A percentile compares a stretch with the other conserved stretches of the same genome.
Evolutionary conservation across 2,113 vertebrate species (phyloP).

Genomic region (Greenwoodochromis staneri): DNA sequence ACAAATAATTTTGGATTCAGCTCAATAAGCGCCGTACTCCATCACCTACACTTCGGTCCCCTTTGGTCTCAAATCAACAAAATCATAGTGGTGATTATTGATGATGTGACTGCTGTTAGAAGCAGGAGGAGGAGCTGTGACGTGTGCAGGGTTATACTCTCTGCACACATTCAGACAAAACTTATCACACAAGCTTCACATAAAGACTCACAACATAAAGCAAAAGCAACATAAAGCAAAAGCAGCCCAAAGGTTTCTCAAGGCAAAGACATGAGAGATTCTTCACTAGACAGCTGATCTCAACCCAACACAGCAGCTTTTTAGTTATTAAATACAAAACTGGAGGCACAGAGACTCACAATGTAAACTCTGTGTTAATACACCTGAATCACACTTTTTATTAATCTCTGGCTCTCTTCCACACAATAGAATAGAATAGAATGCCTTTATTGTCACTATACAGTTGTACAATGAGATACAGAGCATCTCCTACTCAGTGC

Average conservation of each 20-base stretch:
- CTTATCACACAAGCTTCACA: background rate
- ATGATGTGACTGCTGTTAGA: background rate
- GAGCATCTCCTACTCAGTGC: background rate
- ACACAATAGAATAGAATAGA: background rate
- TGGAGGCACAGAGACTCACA: rapidly evolving
- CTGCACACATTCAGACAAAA: background rate
- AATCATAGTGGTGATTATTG: background rate
- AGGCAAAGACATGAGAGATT: rapidly evolving
- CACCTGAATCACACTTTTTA: background rate
- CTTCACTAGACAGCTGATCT: background rate
- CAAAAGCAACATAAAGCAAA: background rate
- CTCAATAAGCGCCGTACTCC: rapidly evolving
- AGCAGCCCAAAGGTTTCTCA: rapidly evolving
- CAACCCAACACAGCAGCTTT: background rate
- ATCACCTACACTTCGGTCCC: rapidly evolving
- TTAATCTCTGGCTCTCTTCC: background rate
- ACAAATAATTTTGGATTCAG: background rate
- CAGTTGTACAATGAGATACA: too few species aligned
- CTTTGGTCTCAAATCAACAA: background rate
- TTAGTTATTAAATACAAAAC: background rate
- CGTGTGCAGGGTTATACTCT: rapidly evolving
- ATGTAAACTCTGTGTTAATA: background rate
- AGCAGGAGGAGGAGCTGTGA: background rate
- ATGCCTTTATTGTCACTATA: too few species aligned
- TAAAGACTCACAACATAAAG: background rate